Evolutionary conservation across 2,888 invertebrate species (phyloP).

Genomic region (Tipula lateralis): DNA sequence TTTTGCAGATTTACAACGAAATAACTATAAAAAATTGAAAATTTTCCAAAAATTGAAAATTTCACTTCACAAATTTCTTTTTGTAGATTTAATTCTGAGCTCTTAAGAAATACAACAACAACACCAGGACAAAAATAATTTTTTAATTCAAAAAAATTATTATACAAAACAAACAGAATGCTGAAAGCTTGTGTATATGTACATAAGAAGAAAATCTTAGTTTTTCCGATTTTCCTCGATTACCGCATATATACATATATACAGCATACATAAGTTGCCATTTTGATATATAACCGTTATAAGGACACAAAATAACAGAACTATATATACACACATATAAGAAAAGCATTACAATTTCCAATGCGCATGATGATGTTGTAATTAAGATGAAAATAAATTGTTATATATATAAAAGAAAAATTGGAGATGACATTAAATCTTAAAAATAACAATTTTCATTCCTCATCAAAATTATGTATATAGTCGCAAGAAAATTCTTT

Average conservation of each 20-base stretch:
- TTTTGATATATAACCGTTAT: background rate
- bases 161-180: background rate
- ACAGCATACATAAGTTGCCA: background rate
- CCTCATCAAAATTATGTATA: conserved; percentile 20
- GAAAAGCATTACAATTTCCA: conserved; percentile 27
- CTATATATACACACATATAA: background rate
- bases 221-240: background rate
- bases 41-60: conserved; percentile 24
- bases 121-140: conserved; percentile 15
- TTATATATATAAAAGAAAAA: background rate
- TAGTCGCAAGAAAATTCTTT: background rate
- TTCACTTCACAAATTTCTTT: background rate
- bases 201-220: conserved; percentile 4
- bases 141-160: conserved; percentile 14
- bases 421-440: conserved; percentile 28
- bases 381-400: conserved; percentile 11
- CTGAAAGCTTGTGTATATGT: background rate
- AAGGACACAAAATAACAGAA: background rate
- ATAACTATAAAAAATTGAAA: conserved; percentile 19
- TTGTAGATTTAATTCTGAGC: background rate
- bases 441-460: conserved; percentile 25
- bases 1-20: conserved; percentile 20
- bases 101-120: background rate
- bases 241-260: background rate
- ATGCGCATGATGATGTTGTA: conserved; percentile 29